A percentile compares a stretch with the other conserved stretches of the same genome.
Conservation (phyloP, 2,797 vertebrate genomes). For the Phoeniculus purpureus region DNA sequence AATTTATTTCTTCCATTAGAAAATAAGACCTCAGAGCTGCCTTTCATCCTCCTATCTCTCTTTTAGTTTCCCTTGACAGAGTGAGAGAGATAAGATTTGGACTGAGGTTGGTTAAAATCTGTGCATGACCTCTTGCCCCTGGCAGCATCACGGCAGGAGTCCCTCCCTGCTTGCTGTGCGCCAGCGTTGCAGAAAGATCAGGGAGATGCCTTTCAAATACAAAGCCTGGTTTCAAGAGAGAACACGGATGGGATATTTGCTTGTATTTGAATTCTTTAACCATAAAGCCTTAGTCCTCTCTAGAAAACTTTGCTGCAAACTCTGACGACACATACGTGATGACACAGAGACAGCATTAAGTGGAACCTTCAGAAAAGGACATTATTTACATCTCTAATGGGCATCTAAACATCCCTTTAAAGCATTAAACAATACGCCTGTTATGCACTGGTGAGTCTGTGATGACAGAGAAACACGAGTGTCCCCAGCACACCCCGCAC, state of each 20-base stretch:
- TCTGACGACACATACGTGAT: neutral
- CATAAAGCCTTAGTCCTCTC: neutral
- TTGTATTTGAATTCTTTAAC: neutral
- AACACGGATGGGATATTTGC: neutral
- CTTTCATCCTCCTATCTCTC: conserved; percentile 62
- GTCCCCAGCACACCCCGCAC: neutral
- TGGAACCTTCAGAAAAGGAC: conserved; percentile 7
- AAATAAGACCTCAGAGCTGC: conserved; percentile 2
- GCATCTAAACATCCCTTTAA: neutral
- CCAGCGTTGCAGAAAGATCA: neutral
- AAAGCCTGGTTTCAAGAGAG: neutral
- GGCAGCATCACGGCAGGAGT: neutral
- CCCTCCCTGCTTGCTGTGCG: neutral
- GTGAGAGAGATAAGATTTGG: conserved; percentile 70
- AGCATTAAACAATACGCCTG: neutral
- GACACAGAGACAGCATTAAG: neutral
- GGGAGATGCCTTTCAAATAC: neutral
- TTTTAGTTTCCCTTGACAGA: conserved; percentile 13
- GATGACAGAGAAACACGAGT: conserved; percentile 26
- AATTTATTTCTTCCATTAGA: conserved; percentile 68
- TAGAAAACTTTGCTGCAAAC: neutral
- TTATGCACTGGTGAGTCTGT: conserved; percentile 51
- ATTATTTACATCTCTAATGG: neutral
- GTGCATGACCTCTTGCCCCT: conserved; percentile 61
- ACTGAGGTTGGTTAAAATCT: conserved; percentile 55